Evolutionary conservation across 2,888 invertebrate genomes (phyloP).

Genomic region (Phytoseiulus persimilis): DNA sequence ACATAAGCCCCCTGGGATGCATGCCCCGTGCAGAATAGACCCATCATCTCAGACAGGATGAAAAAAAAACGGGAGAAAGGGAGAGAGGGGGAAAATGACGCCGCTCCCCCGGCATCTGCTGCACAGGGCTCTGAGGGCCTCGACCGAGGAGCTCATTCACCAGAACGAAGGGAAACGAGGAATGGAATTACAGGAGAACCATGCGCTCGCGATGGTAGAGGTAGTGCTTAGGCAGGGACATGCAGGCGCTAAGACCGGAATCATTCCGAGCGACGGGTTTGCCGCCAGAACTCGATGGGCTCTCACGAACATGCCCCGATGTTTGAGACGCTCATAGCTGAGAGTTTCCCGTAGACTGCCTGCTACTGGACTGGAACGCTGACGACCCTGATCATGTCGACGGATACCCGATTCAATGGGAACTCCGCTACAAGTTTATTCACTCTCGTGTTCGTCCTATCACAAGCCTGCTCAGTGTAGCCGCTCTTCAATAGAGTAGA

Average conservation of each 20-base stretch:
- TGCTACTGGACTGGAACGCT: no score
- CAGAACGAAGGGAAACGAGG: not conserved
- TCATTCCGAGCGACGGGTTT: not conserved
- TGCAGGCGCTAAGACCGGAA: not conserved
- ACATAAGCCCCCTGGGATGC: not conserved
- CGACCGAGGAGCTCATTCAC: not conserved
- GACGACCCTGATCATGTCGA: no score
- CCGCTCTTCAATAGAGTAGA: no score
- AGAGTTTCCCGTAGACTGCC: no score
- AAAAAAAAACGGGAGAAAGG: not conserved
- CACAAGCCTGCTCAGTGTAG: no score
- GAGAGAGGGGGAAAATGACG: not conserved
- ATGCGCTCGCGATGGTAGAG: not conserved
- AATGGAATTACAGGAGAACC: not conserved
- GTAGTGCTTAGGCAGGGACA: not conserved
- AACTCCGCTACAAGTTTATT: no score
- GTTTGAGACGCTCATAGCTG: no score
- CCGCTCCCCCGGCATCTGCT: not conserved
- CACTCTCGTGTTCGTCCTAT: no score
- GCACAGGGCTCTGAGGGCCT: not conserved
- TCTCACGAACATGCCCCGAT: not conserved
- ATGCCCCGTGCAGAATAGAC: not conserved
- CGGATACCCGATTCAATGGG: no score
- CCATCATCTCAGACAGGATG: not conserved
- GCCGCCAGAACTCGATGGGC: not conserved